Evolutionary conservation across 2,113 vertebrate genomes (phyloP).

Genomic region (Patagioenas fasciata): DNA sequence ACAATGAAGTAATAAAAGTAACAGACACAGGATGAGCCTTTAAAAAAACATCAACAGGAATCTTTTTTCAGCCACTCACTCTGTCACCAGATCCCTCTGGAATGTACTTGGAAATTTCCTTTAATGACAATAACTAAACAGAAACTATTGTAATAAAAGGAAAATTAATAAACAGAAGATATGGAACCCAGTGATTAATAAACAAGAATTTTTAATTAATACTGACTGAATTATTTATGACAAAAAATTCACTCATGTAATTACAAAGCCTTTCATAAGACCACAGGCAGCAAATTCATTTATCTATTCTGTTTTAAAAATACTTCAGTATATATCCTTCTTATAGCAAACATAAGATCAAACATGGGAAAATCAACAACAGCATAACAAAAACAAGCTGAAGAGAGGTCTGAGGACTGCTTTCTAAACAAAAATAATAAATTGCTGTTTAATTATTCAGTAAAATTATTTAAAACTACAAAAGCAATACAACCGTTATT

Average conservation of each 20-base stretch:
- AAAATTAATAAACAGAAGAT: slow-evolving; percentile 22
- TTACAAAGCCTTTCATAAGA: background rate
- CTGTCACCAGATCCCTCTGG: background rate
- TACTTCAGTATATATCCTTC: background rate
- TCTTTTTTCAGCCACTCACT: background rate
- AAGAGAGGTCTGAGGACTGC: background rate
- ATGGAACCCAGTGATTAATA: background rate
- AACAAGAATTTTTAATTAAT: slow-evolving; percentile 57
- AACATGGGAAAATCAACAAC: background rate
- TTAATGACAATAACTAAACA: background rate
- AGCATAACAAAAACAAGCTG: background rate
- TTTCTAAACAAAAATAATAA: background rate
- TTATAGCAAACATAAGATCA: background rate
- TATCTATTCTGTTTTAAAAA: background rate
- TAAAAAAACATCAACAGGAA: background rate
- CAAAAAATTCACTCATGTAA: background rate
- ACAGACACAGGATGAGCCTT: background rate
- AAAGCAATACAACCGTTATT: background rate
- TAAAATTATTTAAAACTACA: slow-evolving; percentile 22
- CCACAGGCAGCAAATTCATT: background rate
- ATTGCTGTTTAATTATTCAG: slow-evolving; percentile 33
- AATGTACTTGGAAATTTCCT: background rate
- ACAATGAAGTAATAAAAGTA: background rate
- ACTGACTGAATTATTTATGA: slow-evolving; percentile 58
- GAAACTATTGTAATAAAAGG: background rate